phyloP scores from a whole-genome alignment of 1,140 invertebrate species.

The Drosophila pandora region DNA sequence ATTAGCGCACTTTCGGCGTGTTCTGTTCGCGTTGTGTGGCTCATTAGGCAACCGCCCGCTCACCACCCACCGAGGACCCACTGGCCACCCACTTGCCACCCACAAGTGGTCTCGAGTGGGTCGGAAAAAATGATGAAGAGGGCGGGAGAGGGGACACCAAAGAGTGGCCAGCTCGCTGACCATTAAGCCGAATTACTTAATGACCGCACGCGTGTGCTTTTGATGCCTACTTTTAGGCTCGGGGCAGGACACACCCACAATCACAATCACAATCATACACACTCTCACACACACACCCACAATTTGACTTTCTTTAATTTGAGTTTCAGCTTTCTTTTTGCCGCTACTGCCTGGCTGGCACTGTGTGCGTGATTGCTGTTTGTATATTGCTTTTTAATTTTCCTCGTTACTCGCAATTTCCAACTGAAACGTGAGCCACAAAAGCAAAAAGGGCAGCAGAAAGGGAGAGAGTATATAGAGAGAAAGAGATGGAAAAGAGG shows the following conservation, averaged over 20 bases:
- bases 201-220: constrained; percentile 74
- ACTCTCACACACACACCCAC: neutral
- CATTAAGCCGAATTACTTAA: constrained; percentile 79
- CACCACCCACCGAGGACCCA: neutral
- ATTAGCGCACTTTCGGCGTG: constrained; percentile 74
- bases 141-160: neutral
- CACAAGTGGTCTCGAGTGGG: constrained; percentile 18
- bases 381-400: constrained; percentile 81
- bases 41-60: constrained; percentile 57
- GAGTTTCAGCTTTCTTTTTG: constrained; percentile 50
- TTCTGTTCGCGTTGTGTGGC: constrained; percentile 60
- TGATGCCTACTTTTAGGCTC: constrained; percentile 69
- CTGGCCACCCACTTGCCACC: neutral
- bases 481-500: neutral
- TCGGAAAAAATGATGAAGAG: constrained; percentile 1
- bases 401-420: constrained; percentile 73
- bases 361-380: constrained; percentile 74
- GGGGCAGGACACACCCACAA: constrained; percentile 31
- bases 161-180: constrained; percentile 39
- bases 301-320: constrained; percentile 65
- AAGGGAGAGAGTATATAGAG: neutral
- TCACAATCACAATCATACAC: neutral
- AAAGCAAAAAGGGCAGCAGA: constrained; percentile 1
- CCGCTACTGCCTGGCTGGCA: neutral
- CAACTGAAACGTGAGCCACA: constrained; percentile 52